Percentiles rank a stretch among this genome's conserved stretches.
Evolutionary conservation across 2,797 vertebrate genomes (phyloP).

Genomic region (Pempheris klunzingeri): DNA sequence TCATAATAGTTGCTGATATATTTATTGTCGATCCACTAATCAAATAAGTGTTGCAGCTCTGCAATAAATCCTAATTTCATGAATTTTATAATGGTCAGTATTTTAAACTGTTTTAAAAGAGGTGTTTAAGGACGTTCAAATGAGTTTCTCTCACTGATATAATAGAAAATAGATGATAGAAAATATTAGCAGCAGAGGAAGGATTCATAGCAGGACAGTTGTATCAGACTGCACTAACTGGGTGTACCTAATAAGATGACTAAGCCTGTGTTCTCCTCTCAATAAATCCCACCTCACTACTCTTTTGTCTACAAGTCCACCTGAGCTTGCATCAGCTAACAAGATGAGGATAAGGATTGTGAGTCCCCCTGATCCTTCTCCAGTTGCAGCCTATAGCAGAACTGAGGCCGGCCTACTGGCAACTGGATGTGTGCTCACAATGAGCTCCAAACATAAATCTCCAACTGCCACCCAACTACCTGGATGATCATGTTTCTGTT

Average conservation of each 20-base stretch:
- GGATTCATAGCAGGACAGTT: background rate
- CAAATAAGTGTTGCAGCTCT: background rate
- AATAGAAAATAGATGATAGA: background rate
- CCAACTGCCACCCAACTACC: slow-evolving; percentile 1
- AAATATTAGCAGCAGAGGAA: background rate
- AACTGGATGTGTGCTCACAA: background rate
- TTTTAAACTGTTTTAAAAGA: slow-evolving; percentile 2
- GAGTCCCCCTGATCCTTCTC: slow-evolving; percentile 33
- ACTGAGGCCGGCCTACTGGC: slow-evolving; percentile 33
- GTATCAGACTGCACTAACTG: too few species aligned
- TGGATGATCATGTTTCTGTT: background rate
- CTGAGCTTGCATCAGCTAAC: slow-evolving; percentile 65
- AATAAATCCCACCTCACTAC: slow-evolving; percentile 7
- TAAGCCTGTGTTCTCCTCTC: background rate
- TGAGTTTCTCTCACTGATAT: background rate
- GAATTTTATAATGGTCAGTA: background rate
- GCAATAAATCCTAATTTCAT: background rate
- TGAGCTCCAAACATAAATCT: slow-evolving; percentile 7
- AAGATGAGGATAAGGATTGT: slow-evolving; percentile 77
- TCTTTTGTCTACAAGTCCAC: slow-evolving; percentile 34
- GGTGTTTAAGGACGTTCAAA: background rate
- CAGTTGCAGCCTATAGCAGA: background rate
- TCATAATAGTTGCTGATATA: background rate
- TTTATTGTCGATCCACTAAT: background rate
- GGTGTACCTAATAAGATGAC: slow-evolving; percentile 2